Base-by-base conservation (phyloP, 1,140 invertebrate genomes). In the Procambarus clarkii region DNA sequence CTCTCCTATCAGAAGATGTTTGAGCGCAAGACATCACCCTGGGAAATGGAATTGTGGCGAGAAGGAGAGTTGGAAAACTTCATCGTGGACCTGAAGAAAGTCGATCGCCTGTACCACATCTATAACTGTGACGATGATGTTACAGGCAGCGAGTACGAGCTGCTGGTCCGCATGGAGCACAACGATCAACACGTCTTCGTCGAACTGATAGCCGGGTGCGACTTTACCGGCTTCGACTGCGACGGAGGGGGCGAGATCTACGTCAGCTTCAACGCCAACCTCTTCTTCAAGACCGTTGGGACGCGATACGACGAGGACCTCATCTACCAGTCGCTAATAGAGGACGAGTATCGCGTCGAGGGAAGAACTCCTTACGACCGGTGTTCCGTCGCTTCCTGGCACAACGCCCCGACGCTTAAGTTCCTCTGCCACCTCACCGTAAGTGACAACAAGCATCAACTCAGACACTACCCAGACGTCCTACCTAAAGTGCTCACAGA, bases 31-130 rank as follows among this genome's bases (percentile, higher is more conserved):
- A 81, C 78, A 4, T 80, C 77, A 24, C 86, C 77, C 5, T 81
- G 77, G 77, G 86, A 88, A 24, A 64, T 71, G n/a, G 64, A 48
- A 7, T 24, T n/a, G 11, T 81, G 78, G 44, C 44, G 46, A 5
- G 60, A 64, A 5, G 58, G n/a, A 13, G 86, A 81, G n/a, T 34
- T 88, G 21, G 24, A 88, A 4, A 2, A 44, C 7, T 81, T 88
- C 45, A 13, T 9, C 2, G 34, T 81, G 21, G 58, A 24, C 18
- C 44, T 88, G 2, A 13, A 81, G 50, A 21, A 81, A 15, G 86
- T 87, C 54, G 86, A 88, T 54, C 86, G 86, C 9, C 79, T 81
- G 54, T 88, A 88, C 64, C 64, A 81, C 78, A 81, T 80, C 46
- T 18, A 69, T n/a, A 9, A 24, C n/a, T 24, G 3, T 44, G 86